These are phyloP conservation scores for Salminus brasiliensis DNA, from an alignment of 2,113 vertebrate species.

Conservation along the genomic window DNA sequence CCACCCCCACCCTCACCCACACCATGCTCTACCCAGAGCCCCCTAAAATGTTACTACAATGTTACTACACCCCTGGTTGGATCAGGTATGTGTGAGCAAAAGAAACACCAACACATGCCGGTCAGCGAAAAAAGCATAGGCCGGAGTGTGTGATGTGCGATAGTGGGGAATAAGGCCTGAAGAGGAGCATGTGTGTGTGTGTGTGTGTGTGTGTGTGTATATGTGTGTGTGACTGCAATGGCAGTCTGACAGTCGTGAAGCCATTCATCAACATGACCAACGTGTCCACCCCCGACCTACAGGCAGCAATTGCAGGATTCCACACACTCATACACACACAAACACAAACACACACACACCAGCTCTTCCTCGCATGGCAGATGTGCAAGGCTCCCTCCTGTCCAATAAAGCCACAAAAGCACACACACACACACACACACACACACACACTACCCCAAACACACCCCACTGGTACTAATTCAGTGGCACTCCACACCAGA, in stretches of 20 bases:
- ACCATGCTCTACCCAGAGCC: no score
- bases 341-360: slow-evolving; percentile 3
- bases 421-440: neutral
- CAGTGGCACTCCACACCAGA: slow-evolving; percentile 10
- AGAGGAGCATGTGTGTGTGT: slow-evolving; percentile 7
- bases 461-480: slow-evolving; percentile 18
- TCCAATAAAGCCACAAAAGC: slow-evolving; percentile 27
- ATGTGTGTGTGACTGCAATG: neutral
- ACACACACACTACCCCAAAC: slow-evolving; percentile 19
- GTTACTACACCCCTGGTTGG: no score
- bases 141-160: neutral
- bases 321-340: slow-evolving; percentile 7
- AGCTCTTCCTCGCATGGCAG: slow-evolving; percentile 21
- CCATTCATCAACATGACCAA: slow-evolving; percentile 43
- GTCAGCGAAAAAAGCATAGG: neutral
- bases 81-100: no score
- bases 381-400: slow-evolving; percentile 39
- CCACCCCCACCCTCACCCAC: no score
- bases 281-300: slow-evolving; percentile 33
- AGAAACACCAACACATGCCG: neutral
- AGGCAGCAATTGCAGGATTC: slow-evolving; percentile 21
- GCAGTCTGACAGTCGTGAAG: slow-evolving; percentile 20
- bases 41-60: no score
- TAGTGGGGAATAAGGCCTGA: neutral
- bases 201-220: no score